Conservation (phyloP, 1,140 invertebrate species). For the Drosophila trapezifrons region DNA sequence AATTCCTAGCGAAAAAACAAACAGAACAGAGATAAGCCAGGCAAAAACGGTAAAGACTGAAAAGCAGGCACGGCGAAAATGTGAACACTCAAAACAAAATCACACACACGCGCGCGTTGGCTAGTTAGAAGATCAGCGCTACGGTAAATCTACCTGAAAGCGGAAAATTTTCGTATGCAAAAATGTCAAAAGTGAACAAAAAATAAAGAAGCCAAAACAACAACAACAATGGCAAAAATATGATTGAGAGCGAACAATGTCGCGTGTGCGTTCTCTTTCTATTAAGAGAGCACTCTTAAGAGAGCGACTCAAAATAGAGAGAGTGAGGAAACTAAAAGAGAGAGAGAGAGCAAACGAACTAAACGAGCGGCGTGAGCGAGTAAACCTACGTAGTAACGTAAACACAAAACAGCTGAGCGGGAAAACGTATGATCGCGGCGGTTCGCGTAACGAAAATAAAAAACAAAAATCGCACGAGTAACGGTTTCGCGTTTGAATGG, state of each 20-base stretch:
- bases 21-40: constrained; percentile 62
- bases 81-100: constrained; percentile 31
- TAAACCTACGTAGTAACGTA: constrained; percentile 65
- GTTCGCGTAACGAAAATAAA: constrained; percentile 53
- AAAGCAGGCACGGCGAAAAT: constrained; percentile 58
- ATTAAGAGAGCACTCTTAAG: constrained; percentile 27
- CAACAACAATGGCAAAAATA: constrained; percentile 34
- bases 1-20: constrained; percentile 69
- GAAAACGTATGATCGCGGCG: constrained; percentile 72
- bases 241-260: constrained; percentile 44
- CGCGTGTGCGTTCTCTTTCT: constrained; percentile 19
- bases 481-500: constrained; percentile 18
- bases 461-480: constrained; percentile 40
- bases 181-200: constrained; percentile 81
- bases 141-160: constrained; percentile 80
- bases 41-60: constrained; percentile 47
- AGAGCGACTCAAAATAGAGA: constrained; percentile 1
- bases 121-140: constrained; percentile 51
- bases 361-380: constrained; percentile 39
- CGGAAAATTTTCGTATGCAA: constrained; percentile 81
- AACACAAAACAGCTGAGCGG: constrained; percentile 74
- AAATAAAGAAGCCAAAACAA: constrained; percentile 52
- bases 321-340: not conserved
- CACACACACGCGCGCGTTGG: constrained; percentile 13
- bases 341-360: constrained; percentile 6